Evolutionary conservation across 1,140 invertebrate species (phyloP), one percentile per base, ranked within the genome.

Genomic region (Tribolium castaneum): DNA sequence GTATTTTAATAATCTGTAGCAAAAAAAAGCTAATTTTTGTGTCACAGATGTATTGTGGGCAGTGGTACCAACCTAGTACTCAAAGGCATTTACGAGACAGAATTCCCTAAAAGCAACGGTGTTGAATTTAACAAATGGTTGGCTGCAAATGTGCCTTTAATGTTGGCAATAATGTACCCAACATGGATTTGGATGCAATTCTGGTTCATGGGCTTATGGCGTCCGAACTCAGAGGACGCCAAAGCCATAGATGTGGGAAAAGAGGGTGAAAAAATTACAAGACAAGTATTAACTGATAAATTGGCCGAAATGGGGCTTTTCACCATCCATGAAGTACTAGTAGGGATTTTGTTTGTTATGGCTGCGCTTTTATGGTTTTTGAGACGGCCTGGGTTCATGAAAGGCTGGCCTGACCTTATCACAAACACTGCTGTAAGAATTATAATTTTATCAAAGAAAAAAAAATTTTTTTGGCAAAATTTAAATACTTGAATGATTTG

Each of bases 291-390:
- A 78, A 87, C 88, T 71, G 88, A 92, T 51, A 93, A 94, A 84
- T 95, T 96, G 87, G 87, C 90, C 75, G 91, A 92, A 77, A 89
- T 97, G 54, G 96, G 96, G 30, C 91, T 92, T 0, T 91, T 95
- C 83, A 92, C 90, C 50, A 95, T 93, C 88, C 94, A 97, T 74
- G 96, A 98, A 88, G 88, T 84, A 70, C 89, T 90, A 13, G 93
- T 97, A 0, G 91, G 94, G 30, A 79, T 91, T 7, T 87, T 97
- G 16, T 98, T 98, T 84, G 85, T 96, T 5, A 78, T 92, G 6
- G 91, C 96, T 3, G 92, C 98, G 1, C 77, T 94, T 62, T 88
- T 98, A 76, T 98, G 97, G 94, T 94, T 98, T 85, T 95, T 97
- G 85, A 90, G 96, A 51, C 92, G 93, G 59, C 96, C 97, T 0